Conservation (phyloP, 2,888 invertebrate species). For the Psylliodes chrysocephalus region DNA sequence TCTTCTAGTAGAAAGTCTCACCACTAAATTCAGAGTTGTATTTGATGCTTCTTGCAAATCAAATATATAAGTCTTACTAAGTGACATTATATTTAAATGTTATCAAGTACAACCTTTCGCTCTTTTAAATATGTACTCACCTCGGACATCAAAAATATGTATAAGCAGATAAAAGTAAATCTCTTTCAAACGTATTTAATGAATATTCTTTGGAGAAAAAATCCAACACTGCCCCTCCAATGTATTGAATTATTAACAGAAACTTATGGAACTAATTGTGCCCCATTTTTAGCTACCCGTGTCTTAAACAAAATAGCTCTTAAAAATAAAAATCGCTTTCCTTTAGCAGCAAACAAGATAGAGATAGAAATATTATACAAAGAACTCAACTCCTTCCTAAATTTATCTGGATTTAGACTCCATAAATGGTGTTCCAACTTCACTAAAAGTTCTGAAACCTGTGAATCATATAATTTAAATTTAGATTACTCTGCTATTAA, state of each 20-base stretch:
- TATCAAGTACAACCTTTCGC: constrained; percentile 15
- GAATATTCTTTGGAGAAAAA: constrained; percentile 26
- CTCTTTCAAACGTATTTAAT: constrained; percentile 4
- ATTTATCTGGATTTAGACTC: no score
- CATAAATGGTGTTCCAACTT: no score
- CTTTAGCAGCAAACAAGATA: constrained; percentile 3
- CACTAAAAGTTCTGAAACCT: no score
- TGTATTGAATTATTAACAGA: constrained; percentile 24
- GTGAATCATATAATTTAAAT: no score
- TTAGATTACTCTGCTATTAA: no score
- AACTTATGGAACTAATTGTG: constrained; percentile 27
- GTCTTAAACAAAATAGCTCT: constrained; percentile 16
- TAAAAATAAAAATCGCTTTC: neutral
- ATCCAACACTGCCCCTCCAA: neutral
- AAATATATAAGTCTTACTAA: neutral
- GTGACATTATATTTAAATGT: constrained; percentile 7
- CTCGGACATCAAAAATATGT: constrained; percentile 26
- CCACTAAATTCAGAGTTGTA: constrained; percentile 4
- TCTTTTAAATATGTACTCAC: neutral
- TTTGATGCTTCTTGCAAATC: constrained; percentile 8
- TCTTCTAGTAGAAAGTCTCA: neutral
- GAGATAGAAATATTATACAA: neutral
- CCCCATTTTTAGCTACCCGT: constrained; percentile 31
- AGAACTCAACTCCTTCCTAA: no score
- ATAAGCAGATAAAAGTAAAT: constrained; percentile 7